phyloP scores from a whole-genome alignment of 2,797 vertebrate genomes.

The Cyclopterus lumpus region DNA sequence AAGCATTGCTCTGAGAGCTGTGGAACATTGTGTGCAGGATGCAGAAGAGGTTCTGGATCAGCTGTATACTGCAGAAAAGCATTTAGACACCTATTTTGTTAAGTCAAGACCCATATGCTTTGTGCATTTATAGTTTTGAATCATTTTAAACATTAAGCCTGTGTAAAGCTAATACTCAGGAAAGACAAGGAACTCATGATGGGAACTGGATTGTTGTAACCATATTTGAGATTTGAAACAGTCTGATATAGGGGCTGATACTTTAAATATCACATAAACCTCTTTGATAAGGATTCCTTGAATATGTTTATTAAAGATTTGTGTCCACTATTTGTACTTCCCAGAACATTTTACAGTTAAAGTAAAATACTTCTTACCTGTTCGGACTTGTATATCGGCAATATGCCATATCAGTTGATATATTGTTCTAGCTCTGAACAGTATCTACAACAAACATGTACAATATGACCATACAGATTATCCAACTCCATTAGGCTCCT shows the following conservation, averaged over 20 bases:
- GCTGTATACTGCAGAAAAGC: background rate
- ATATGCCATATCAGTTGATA: background rate
- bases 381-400: background rate
- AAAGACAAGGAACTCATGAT: background rate
- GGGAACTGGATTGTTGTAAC: background rate
- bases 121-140: background rate
- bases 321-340: background rate
- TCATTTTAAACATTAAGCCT: background rate
- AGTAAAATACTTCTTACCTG: background rate
- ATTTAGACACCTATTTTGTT: background rate
- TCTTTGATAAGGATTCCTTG: background rate
- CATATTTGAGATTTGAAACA: background rate
- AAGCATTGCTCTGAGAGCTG: background rate
- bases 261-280: background rate
- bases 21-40: background rate
- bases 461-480: background rate
- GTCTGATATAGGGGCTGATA: background rate
- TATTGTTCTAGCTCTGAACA: background rate
- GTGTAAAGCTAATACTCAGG: background rate
- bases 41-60: background rate
- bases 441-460: background rate
- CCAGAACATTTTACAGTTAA: background rate
- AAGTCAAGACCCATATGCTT: background rate
- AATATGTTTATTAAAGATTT: background rate
- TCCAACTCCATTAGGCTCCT: background rate